A percentile compares a stretch with the other conserved stretches of the same genome.
Evolutionary conservation across 2,888 invertebrate species (phyloP).

Genomic region (Acleris holmiana): DNA sequence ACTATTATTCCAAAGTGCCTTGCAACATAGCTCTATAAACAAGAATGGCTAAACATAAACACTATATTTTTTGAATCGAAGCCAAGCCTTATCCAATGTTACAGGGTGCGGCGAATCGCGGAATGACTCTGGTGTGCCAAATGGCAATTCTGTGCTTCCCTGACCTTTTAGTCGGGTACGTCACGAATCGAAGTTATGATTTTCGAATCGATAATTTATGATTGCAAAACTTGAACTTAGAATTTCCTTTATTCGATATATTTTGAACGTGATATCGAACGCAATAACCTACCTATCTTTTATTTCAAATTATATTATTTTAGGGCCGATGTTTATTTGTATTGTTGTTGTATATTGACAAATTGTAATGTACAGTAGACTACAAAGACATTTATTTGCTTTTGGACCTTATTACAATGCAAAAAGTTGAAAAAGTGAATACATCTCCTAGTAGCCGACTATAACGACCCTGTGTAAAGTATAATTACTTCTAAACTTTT

Average conservation of each 20-base stretch:
- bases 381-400: too few relatives aligned
- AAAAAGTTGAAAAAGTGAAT: too few relatives aligned
- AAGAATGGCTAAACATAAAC: slow-evolving; percentile 22
- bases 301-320: too few relatives aligned
- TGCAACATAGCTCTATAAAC: slow-evolving; percentile 12
- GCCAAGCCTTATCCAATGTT: slow-evolving; percentile 14
- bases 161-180: slow-evolving; percentile 49
- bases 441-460: too few relatives aligned
- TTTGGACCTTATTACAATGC: too few relatives aligned
- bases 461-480: neutral
- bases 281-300: too few relatives aligned
- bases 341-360: too few relatives aligned
- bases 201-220: slow-evolving; percentile 30
- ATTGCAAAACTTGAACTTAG: neutral
- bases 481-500: neutral
- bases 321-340: too few relatives aligned
- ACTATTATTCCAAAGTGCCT: slow-evolving; percentile 23
- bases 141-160: slow-evolving; percentile 43
- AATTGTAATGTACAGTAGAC: too few relatives aligned
- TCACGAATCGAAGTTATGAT: slow-evolving; percentile 38
- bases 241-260: neutral
- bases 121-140: slow-evolving; percentile 18
- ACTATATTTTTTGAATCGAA: slow-evolving; percentile 21
- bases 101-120: slow-evolving; percentile 30
- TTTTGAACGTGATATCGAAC: too few relatives aligned